phyloP scores from a whole-genome alignment of 2,888 invertebrate genomes.

The Melinaea menophilus region DNA sequence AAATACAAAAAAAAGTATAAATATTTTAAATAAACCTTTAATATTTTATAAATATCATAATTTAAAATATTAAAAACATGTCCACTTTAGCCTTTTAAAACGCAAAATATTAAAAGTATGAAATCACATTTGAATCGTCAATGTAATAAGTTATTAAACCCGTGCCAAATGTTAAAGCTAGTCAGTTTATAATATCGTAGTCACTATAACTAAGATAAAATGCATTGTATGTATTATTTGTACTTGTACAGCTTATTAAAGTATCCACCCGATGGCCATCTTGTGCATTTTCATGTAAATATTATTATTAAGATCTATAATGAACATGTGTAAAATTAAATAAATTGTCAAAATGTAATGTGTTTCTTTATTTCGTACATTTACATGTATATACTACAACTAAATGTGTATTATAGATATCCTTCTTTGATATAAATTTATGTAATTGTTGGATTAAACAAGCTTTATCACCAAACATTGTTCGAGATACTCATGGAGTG shows the following conservation, averaged over 20 bases:
- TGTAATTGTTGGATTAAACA: too few species aligned
- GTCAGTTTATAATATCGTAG: constrained; percentile 37
- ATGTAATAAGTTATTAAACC: constrained; percentile 19
- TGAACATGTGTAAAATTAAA: constrained; percentile 76
- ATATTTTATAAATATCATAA: too few species aligned
- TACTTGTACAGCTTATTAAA: constrained; percentile 30
- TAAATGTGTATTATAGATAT: too few species aligned
- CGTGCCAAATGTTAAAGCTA: constrained; percentile 42
- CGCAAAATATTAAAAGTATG: too few species aligned
- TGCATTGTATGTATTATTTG: constrained; percentile 25
- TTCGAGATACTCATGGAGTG: too few species aligned
- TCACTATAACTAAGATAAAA: constrained; percentile 21
- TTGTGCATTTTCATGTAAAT: constrained; percentile 73
- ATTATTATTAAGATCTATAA: constrained; percentile 64
- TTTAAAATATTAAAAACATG: too few species aligned
- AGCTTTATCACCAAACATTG: too few species aligned
- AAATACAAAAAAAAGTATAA: too few species aligned
- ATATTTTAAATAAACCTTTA: too few species aligned
- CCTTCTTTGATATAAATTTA: too few species aligned
- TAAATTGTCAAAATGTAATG: constrained; percentile 72
- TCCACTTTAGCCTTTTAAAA: too few species aligned
- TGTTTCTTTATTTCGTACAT: constrained; percentile 29
- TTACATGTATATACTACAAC: neutral
- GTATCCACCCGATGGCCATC: constrained; percentile 50
- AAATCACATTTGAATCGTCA: too few species aligned